A percentile compares a stretch with the other conserved stretches of the same genome.
These are phyloP conservation scores for Botrylloides violaceus DNA, from an alignment of 23 tunicate species.

Conservation along the genomic window DNA sequence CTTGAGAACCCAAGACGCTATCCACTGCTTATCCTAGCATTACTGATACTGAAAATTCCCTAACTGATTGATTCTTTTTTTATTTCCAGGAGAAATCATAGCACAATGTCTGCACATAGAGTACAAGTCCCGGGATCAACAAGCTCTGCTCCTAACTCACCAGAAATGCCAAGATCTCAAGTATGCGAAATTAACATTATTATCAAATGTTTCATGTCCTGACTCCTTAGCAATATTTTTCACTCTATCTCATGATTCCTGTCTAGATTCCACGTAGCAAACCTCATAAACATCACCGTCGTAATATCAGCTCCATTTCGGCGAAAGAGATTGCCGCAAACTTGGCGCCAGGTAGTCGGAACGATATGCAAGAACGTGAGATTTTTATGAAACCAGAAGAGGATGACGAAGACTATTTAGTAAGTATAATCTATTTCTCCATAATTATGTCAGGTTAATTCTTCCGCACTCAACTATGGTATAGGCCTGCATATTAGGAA, in stretches of 20 bases:
- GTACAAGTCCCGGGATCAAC: background rate
- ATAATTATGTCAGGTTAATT: too few species aligned
- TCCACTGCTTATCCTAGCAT: too few species aligned
- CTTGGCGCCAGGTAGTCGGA: conserved; percentile 27
- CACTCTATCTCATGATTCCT: background rate
- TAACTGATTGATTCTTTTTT: too few species aligned
- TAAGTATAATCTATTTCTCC: too few species aligned
- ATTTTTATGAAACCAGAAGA: background rate
- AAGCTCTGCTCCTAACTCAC: background rate
- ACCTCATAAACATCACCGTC: conserved; percentile 85
- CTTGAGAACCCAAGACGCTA: too few species aligned
- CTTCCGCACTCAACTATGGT: too few species aligned
- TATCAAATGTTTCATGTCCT: background rate
- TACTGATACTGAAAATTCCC: too few species aligned
- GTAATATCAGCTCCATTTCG: conserved; percentile 77
- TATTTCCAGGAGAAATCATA: conserved; percentile 20
- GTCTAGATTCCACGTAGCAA: background rate
- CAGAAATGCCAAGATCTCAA: background rate
- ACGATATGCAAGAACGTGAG: background rate
- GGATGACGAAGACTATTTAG: conserved; percentile 46
- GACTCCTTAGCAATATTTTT: background rate
- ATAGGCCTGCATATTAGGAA: too few species aligned
- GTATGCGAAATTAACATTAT: background rate
- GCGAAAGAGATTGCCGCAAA: conserved; percentile 60
- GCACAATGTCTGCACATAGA: background rate